These are phyloP conservation scores for Ctenomys sociabilis DNA, from an alignment of 2,113 vertebrate species.

Conservation along the genomic window DNA sequence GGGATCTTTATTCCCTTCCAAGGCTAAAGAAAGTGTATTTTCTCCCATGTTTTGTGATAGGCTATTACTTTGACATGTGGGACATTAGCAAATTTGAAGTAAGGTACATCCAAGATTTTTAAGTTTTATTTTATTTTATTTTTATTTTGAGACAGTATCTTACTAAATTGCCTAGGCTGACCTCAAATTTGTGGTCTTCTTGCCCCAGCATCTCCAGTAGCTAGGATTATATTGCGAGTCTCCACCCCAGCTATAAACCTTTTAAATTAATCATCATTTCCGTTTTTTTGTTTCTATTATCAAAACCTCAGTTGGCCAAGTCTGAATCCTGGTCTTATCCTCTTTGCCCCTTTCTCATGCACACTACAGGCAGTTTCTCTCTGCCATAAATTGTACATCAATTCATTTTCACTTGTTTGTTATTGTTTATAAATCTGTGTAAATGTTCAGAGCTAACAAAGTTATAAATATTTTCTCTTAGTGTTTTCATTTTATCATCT, in stretches of 20 bases:
- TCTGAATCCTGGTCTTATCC: not conserved
- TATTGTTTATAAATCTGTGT: not conserved
- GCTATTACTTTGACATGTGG: not conserved
- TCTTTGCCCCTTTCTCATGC: not conserved
- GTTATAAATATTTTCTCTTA: not conserved
- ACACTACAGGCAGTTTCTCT: not conserved
- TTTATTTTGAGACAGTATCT: not conserved
- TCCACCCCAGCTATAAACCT: not conserved
- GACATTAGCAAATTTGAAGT: not conserved
- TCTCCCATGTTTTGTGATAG: not conserved
- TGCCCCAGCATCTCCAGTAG: not conserved
- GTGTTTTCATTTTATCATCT: not conserved
- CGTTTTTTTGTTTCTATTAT: not conserved
- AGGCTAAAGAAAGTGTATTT: not conserved
- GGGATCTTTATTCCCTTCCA: not conserved
- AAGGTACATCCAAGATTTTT: not conserved
- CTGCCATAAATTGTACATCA: not conserved
- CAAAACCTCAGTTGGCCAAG: not conserved
- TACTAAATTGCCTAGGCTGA: not conserved
- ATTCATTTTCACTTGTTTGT: not conserved
- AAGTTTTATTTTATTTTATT: not conserved
- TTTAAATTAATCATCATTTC: not conserved
- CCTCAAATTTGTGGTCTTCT: not conserved
- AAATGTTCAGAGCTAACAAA: not conserved
- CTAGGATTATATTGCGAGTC: not conserved